Percentiles rank a stretch among this genome's conserved stretches.
phyloP scores from a whole-genome alignment of 2,888 invertebrate species.

The Coremacera marginata region DNA sequence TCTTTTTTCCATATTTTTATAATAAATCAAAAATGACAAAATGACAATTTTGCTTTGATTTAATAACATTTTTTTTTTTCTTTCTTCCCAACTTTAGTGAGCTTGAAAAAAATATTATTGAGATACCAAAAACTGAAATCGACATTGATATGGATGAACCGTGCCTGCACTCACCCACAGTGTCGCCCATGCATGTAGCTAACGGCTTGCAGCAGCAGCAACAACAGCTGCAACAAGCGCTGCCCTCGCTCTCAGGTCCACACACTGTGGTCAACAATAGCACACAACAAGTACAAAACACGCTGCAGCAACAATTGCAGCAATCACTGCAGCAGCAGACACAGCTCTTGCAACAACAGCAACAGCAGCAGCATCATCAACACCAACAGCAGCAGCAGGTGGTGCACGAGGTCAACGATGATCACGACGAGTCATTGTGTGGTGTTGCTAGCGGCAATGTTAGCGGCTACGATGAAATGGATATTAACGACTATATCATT shows the following conservation, averaged over 20 bases:
- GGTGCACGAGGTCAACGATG: constrained; percentile 24
- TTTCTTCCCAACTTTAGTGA: constrained; percentile 49
- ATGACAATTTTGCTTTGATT: background rate
- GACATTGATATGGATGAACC: constrained; percentile 57
- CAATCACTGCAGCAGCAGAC: constrained; percentile 50
- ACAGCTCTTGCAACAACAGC: constrained; percentile 15
- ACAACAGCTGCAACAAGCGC: constrained; percentile 50
- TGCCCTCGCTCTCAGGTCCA: constrained; percentile 56
- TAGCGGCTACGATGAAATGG: constrained; percentile 61
- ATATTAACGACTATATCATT: constrained; percentile 63
- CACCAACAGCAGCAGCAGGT: constrained; percentile 31
- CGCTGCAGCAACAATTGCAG: constrained; percentile 48
- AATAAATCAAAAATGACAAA: too few species aligned
- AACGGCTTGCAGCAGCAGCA: constrained; percentile 46
- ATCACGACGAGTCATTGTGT: constrained; percentile 42
- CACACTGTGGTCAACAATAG: constrained; percentile 52
- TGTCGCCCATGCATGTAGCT: constrained; percentile 44
- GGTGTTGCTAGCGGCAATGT: constrained; percentile 45
- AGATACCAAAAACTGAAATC: constrained; percentile 56
- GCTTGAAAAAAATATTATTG: constrained; percentile 54
- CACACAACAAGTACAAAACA: constrained; percentile 43
- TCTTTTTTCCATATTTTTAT: too few species aligned
- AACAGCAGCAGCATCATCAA: constrained; percentile 34
- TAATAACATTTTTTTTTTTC: constrained; percentile 9
- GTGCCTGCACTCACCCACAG: constrained; percentile 44